These are phyloP conservation scores for Magallana ariakensis DNA, from an alignment of 1,140 invertebrate species.

Conservation along the genomic window DNA sequence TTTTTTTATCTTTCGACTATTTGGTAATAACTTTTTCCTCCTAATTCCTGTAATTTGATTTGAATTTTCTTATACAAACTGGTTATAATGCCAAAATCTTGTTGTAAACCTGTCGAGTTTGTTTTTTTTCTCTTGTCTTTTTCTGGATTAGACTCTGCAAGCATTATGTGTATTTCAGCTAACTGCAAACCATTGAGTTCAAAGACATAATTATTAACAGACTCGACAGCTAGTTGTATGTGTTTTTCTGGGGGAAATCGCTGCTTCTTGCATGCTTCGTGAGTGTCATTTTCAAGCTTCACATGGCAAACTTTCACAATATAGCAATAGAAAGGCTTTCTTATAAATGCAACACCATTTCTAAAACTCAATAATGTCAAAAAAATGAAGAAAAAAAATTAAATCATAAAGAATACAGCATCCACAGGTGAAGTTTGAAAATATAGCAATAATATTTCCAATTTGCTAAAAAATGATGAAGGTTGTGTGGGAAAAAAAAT, in stretches of 20 bases:
- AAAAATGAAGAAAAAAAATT: no score
- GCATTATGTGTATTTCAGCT: constrained; percentile 15
- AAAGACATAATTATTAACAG: background rate
- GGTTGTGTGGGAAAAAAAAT: no score
- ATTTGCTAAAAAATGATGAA: no score
- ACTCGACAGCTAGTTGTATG: constrained; percentile 33
- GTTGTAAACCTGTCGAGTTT: constrained; percentile 28
- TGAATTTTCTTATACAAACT: constrained; percentile 16
- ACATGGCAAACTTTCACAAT: background rate
- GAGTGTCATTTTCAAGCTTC: constrained; percentile 15
- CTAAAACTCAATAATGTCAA: no score
- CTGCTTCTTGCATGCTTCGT: constrained; percentile 32
- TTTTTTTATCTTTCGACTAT: background rate
- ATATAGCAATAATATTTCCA: no score
- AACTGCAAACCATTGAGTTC: constrained; percentile 5
- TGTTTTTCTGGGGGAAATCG: constrained; percentile 37
- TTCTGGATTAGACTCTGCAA: background rate
- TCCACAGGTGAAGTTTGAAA: no score
- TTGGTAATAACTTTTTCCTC: background rate
- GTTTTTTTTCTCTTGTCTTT: constrained; percentile 17
- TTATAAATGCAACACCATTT: no score
- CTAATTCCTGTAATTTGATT: constrained; percentile 3
- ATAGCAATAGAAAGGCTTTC: background rate
- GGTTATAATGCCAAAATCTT: constrained; percentile 36
- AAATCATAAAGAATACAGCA: no score